These are phyloP conservation scores for Drosophila quadrilineata DNA, from an alignment of 1,140 invertebrate genomes.

Conservation along the genomic window DNA sequence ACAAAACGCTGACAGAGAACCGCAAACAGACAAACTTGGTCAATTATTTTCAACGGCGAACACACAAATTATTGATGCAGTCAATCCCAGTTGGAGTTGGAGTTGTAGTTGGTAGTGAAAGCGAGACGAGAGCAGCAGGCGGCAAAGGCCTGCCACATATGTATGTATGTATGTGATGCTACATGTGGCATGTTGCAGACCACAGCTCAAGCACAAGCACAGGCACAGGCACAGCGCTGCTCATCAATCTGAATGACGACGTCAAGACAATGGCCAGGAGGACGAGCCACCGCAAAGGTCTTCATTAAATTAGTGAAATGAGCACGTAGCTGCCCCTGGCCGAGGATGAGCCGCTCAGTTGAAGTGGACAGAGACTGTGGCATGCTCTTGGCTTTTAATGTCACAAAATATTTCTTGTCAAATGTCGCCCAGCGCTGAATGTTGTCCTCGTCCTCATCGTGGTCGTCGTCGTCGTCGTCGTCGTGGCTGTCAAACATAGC, in stretches of 20 bases:
- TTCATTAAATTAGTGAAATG: slow-evolving; percentile 80
- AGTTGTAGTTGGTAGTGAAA: slow-evolving; percentile 18
- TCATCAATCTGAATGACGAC: slow-evolving; percentile 67
- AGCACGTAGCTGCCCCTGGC: slow-evolving; percentile 59
- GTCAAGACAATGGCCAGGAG: slow-evolving; percentile 66
- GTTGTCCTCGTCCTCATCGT: slow-evolving; percentile 1
- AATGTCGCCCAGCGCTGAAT: slow-evolving; percentile 43
- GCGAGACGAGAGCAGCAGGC: slow-evolving; percentile 10
- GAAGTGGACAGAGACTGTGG: not conserved
- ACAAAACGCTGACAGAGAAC: slow-evolving; percentile 49
- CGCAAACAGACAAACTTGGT: slow-evolving; percentile 79
- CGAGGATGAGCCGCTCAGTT: not conserved
- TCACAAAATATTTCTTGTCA: slow-evolving; percentile 79
- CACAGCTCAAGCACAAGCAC: slow-evolving; percentile 13
- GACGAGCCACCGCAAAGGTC: slow-evolving; percentile 63
- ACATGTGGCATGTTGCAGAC: too few relatives aligned
- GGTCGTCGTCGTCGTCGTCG: slow-evolving; percentile 18
- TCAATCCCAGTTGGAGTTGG: slow-evolving; percentile 12
- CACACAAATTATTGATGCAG: slow-evolving; percentile 80
- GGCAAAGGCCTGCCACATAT: slow-evolving; percentile 7
- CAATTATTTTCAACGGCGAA: slow-evolving; percentile 79
- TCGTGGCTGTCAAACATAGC: slow-evolving; percentile 29
- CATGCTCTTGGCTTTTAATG: slow-evolving; percentile 56
- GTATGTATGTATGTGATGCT: slow-evolving; percentile 21
- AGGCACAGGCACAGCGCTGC: slow-evolving; percentile 34